Evolutionary conservation across 1,140 invertebrate species (phyloP).

Genomic region (Pteromalus puparum): DNA sequence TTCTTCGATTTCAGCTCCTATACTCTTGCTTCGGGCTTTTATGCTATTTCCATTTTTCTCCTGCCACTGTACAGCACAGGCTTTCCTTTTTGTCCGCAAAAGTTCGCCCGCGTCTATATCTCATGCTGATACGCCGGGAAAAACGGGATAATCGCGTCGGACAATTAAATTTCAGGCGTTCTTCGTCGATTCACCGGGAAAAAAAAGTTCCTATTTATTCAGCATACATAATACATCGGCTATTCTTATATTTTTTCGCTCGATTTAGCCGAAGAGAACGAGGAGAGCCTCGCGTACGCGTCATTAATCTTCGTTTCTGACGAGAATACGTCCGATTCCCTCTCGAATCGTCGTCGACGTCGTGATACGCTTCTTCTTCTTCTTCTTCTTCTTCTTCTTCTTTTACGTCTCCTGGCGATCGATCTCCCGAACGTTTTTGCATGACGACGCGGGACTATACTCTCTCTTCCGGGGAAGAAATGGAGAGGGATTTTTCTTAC

Average conservation of each 20-base stretch:
- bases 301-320: conserved; percentile 59
- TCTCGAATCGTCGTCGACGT: conserved; percentile 23
- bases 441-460: conserved; percentile 31
- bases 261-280: conserved; percentile 61
- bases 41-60: conserved; percentile 28
- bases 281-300: conserved; percentile 52
- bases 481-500: neutral
- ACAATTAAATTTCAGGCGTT: conserved; percentile 12
- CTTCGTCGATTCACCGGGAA: neutral
- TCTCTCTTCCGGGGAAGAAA: neutral
- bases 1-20: conserved; percentile 28
- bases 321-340: conserved; percentile 44
- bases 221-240: conserved; percentile 68
- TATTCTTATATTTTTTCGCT: conserved; percentile 67
- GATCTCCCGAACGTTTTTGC: conserved; percentile 28
- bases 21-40: conserved; percentile 4
- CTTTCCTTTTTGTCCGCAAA: neutral
- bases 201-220: conserved; percentile 62
- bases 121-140: too few species aligned
- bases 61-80: neutral
- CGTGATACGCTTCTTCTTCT: conserved; percentile 26
- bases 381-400: too few species aligned
- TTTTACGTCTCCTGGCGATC: conserved; percentile 8
- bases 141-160: neutral
- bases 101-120: neutral